Percentiles rank a stretch among this genome's conserved stretches.
Conservation (phyloP, 2,113 vertebrate species). For the Oceanodroma tethys region DNA sequence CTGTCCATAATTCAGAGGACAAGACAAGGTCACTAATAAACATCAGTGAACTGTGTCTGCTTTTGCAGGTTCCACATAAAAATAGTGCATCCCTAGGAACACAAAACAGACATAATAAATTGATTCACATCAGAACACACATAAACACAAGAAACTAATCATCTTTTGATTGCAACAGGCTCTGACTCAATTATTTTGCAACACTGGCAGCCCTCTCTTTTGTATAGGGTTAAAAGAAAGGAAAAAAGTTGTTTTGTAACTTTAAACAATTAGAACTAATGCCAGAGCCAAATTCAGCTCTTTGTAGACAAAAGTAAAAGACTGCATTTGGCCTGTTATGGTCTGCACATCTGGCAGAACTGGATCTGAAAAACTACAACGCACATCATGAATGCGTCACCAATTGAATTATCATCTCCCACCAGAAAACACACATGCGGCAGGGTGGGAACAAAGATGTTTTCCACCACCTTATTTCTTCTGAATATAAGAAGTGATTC, state of each 20-base stretch:
- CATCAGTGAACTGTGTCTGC: slow-evolving; percentile 48
- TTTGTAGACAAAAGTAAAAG: background rate
- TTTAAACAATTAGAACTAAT: slow-evolving; percentile 16
- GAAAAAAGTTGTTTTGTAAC: background rate
- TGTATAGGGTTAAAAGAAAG: slow-evolving; percentile 30
- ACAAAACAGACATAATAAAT: slow-evolving; percentile 49
- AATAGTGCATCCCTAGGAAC: slow-evolving; percentile 47
- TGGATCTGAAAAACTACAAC: background rate
- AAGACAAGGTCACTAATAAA: slow-evolving; percentile 70
- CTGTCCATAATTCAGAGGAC: slow-evolving; percentile 59
- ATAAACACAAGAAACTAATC: slow-evolving; percentile 27
- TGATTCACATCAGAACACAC: slow-evolving; percentile 36
- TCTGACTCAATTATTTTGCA: slow-evolving; percentile 51
- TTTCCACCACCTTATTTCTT: background rate
- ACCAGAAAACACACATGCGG: background rate
- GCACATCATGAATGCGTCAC: background rate
- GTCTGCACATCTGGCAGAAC: slow-evolving; percentile 2
- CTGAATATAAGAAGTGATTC: background rate
- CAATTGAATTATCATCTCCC: background rate
- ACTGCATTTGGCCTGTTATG: background rate
- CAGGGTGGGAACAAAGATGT: background rate
- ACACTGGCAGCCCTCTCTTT: background rate
- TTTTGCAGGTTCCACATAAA: slow-evolving; percentile 60
- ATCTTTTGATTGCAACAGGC: slow-evolving; percentile 31
- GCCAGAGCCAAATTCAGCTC: background rate